Conservation (phyloP, 1,140 invertebrate species). For the Holotrichia oblita region DNA sequence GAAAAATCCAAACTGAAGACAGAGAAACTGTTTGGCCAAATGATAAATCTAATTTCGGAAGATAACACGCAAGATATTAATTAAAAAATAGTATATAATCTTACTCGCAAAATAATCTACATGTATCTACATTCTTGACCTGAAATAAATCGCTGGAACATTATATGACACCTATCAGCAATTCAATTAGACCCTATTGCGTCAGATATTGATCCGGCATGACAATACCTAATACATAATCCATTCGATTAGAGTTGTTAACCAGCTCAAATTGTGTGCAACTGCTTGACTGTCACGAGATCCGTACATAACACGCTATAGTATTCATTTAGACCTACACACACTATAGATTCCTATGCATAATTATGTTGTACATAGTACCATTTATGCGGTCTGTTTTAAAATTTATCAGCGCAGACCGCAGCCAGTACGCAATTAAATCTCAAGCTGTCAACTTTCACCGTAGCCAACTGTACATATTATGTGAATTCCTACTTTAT, state of each 20-base stretch:
- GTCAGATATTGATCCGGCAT: not conserved
- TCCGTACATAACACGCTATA: not conserved
- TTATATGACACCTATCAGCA: not conserved
- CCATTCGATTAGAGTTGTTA: not conserved
- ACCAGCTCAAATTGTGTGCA: not conserved
- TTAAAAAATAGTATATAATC: too few relatives aligned
- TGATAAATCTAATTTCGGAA: too few relatives aligned
- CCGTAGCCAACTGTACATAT: not conserved
- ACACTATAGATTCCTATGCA: not conserved
- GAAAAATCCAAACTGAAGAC: too few relatives aligned
- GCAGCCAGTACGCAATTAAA: not conserved
- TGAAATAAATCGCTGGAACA: not conserved
- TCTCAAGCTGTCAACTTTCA: not conserved
- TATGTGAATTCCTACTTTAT: not conserved
- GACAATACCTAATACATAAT: not conserved
- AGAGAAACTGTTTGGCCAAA: too few relatives aligned
- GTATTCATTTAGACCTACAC: not conserved
- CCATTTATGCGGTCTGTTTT: not conserved
- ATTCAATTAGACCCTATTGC: not conserved
- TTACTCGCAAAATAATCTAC: too few relatives aligned
- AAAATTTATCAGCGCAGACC: not conserved
- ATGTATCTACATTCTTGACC: conserved; percentile 6
- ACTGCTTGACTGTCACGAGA: not conserved
- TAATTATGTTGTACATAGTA: not conserved
- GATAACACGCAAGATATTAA: too few relatives aligned